Base-by-base conservation (phyloP, 2,888 invertebrate species). In the Chaetogeoica ovagalla region DNA sequence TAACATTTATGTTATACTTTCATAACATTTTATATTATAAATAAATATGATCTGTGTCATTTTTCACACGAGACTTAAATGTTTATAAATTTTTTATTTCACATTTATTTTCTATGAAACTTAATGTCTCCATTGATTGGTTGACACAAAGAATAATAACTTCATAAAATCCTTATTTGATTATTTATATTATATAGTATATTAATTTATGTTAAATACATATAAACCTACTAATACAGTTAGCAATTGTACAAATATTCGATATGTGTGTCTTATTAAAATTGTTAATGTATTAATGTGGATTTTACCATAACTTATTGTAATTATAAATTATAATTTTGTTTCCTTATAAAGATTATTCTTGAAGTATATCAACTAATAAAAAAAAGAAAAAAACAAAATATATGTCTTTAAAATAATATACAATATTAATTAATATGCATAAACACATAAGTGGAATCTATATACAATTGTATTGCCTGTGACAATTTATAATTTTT, bases 111-210 rank as follows among this genome's bases (percentile, higher is more conserved):
- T 75, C n/a, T 30, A 11, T 43, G 23, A 43, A 59, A 48, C 13
- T 75, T 30, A 59, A 7, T 57, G 43, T 7, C 43, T 43, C 9
- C 4, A 43, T 43, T 43, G 19, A 43, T 75, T 75, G 68, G 75
- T 68, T 75, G 75, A 48, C 66, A 75, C 75, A 68, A 75, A n/a
- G 13, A 48, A 57, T 39, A 68, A 30, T 48, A 15, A 48, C 48
- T 48, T 48, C 13, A 48, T 48, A 48, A 48, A 48, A 48, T 48
- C 48, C 48, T 11, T 43, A 43, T 9, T 13, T 48, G 11, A 48
- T 13, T 48, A 11, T 13, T 48, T n/a, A 11, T n/a, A 37, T 55
- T 70, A 37, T 55, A 37, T 55, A 52, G 7, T 23, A 19, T 62
- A 73, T 73, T 62, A n/a, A 17, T 73, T 63, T 62, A 11, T 71